Evolutionary conservation across 2,888 invertebrate species (phyloP), one percentile per base, ranked within the genome.

Genomic region (Eupithecia subumbrata): DNA sequence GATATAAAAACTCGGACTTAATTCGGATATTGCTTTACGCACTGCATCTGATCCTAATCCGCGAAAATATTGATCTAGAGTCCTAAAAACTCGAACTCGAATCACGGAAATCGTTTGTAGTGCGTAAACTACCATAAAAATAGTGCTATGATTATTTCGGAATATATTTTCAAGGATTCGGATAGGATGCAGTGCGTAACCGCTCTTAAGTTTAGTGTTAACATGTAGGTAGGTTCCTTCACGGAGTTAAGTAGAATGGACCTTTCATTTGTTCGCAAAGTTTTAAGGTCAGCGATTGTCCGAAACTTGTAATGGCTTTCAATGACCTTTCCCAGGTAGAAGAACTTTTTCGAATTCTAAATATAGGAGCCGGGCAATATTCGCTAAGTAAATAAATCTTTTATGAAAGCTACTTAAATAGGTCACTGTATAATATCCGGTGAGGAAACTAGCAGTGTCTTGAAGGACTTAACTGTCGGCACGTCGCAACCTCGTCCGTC

Each of bases 371-470:
- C 60, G 14, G 12, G 12, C 60, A 60, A 60, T 60, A 25, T 60
- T 25, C 18, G 22, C 60, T 68, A 63, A 73, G 60, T 71, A 71
- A 76, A 68, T 71, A 70, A 74, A 74, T 56, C 66, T 56, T 67
- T 71, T 43, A 63, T 72, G 71, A 69, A 69, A 69, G 52, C 64
- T 66, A 52, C 56, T 67, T 69, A 22, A 71, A 75, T 66, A 72
- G 87, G 87, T 85, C 86, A 86, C 81, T 73, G 83, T 74, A 83
- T 87, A 88, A 89, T 88, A 86, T 88, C 88, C 88, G 88, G 82
- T 72, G 83, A 86, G 87, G 77, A 77, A 87, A 85, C 84, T 79
- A 79, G 76, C 80, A 79, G 79, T 84, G 86, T 86, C 88, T 85
- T 86, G 86, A 87, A 82, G 84, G 78, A 70, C 78, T 73, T 82